Base-by-base conservation (phyloP, 2,888 invertebrate species). In the Eudemis profundana region DNA sequence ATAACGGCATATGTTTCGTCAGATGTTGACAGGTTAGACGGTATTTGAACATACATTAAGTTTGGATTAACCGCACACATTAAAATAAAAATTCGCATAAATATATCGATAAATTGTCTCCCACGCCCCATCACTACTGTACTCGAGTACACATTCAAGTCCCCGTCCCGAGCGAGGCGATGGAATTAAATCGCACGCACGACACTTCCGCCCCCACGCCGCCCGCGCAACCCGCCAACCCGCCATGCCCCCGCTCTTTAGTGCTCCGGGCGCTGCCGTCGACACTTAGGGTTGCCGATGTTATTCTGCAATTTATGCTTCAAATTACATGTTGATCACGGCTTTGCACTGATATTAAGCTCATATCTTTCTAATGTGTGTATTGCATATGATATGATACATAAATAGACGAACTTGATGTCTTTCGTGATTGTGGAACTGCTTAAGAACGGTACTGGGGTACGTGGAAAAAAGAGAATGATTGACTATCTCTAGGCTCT, bases 111-210 rank as follows among this genome's bases (percentile, higher is more conserved):
- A 29, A 8, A 29, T 12, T 21, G 14, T 4, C 21, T 12, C n/a
- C 21, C 33, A 50, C 10, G 8, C 15, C 33, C 27, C 61, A 60
- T 42, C 67, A 44, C 66, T 68, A 66, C 23, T 40, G 49, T 27
- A 27, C 67, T 68, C 60, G 64, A 70, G 71, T 64, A 57, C 60
- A 66, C 78, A 74, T 78, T 79, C 78, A 70, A 77, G 77, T 72
- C 76, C 73, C 76, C 77, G 83, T 82, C 83, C 82, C 84, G 85
- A 83, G 85, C 84, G 82, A 80, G 86, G 87, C 89, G 89, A 91
- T 90, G 88, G 89, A 91, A 91, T 91, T 90, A 90, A 90, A 90
- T 90, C 87, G 90, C 88, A 90, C 90, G 90, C 90, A 90, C 89
- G 86, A 86, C 89, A 88, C 89, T 86, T 85, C 87, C 87, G 78